Base-by-base conservation (phyloP, 2,113 vertebrate genomes). In the Myanophis thanlyinensis region DNA sequence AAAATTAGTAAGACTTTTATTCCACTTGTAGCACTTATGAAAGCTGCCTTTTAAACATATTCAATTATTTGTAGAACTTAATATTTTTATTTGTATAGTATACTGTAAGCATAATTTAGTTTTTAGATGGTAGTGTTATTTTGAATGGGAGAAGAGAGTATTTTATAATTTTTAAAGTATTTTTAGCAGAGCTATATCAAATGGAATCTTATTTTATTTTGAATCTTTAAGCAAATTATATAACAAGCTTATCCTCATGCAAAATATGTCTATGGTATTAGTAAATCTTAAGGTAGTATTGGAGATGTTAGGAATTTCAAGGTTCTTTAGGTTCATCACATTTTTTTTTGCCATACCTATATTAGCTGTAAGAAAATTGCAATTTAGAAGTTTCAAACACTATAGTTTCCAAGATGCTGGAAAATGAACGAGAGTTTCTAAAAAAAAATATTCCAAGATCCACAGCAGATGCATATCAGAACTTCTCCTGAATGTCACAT, bases 401-500 rank as follows among this genome's bases (percentile, higher is more conserved):
- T 8, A 9, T 52, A 90, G 62, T 88, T 35, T 54, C 73, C 85
- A 92, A 87, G 46, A 86, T 52, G 49, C 5, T 40, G 47, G n/a
- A 56, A 90, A 87, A 23, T 62, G 44, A 53, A 86, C 22, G 27
- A 80, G 47, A 54, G 47, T 90, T 62, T 80, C 91, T 59, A 48
- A 93, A 56, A 52, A 18, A 54, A 67, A 59, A n/a, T n/a, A n/a
- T 62, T 53, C 56, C 93, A 95, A 92, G 59, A 91, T 67, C 88
- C 7, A 49, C 0, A 95, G 85, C 59, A 93, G 52, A 8, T 94
- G 46, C 67, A 93, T 93, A 49, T 51, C 89, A 51, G 44, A 84
- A 92, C 59, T 40, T 89, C 46, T 92, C 25, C 22, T 91, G 54
- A 96, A 93, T 89, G 91, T 87, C 59, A 56, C 86, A 73, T 62